A percentile compares a stretch with the other conserved stretches of the same genome.
phyloP scores from a whole-genome alignment of 2,797 vertebrate species.

The Gymnothorax javanicus region DNA sequence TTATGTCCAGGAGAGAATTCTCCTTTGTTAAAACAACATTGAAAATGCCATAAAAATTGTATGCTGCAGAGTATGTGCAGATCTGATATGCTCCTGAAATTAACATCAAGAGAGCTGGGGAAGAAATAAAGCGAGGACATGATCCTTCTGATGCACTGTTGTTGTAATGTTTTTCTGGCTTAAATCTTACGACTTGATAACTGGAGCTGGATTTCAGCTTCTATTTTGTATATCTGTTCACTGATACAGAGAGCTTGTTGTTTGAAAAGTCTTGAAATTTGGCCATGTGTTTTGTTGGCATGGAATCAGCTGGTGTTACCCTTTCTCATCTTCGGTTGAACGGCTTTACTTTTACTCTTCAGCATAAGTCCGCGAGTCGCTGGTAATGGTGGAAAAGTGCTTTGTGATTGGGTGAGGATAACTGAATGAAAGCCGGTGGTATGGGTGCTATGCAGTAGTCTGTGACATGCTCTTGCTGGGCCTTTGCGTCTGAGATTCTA shows the following conservation, averaged over 20 bases:
- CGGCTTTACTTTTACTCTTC: background rate
- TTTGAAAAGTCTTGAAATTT: no score
- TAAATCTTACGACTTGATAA: background rate
- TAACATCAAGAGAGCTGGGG: no score
- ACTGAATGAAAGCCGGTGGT: background rate
- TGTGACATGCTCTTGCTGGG: background rate
- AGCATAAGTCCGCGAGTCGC: background rate
- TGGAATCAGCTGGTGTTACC: background rate
- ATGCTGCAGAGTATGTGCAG: background rate
- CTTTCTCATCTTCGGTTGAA: background rate
- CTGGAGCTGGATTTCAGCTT: background rate
- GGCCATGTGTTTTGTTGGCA: background rate
- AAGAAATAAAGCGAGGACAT: background rate
- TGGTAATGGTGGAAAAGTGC: background rate
- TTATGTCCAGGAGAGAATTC: background rate
- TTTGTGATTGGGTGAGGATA: background rate
- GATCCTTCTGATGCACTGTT: background rate
- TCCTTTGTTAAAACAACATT: background rate
- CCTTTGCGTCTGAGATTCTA: background rate
- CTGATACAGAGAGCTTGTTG: background rate
- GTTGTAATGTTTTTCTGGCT: background rate
- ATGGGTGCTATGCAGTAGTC: background rate
- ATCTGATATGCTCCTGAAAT: no score
- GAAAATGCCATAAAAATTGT: background rate
- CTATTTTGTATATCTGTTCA: background rate